Percentiles rank a stretch among this genome's conserved stretches.
Conservation (phyloP, 1,140 invertebrate species). For the Thaumetopoea pityocampa region DNA sequence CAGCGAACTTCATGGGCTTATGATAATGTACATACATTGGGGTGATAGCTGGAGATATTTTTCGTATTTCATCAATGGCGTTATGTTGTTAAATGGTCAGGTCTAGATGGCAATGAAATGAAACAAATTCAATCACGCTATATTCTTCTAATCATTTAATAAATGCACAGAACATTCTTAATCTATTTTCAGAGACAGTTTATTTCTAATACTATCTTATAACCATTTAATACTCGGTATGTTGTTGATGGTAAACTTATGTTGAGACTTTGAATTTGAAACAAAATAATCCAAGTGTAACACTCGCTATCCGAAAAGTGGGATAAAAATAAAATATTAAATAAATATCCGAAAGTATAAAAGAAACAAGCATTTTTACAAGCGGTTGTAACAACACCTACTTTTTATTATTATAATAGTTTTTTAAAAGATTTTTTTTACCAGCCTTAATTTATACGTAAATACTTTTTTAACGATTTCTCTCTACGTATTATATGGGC, state of each 20-base stretch:
- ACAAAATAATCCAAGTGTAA: not conserved
- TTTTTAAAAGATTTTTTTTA: slow-evolving; percentile 15
- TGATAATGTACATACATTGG: too few species aligned
- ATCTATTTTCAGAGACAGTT: slow-evolving; percentile 36
- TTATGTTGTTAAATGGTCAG: too few species aligned
- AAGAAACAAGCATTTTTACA: too few species aligned
- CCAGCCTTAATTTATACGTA: slow-evolving; percentile 8
- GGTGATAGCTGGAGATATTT: too few species aligned
- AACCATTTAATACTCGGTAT: slow-evolving; percentile 15
- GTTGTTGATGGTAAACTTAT: slow-evolving; percentile 63
- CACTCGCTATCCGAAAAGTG: too few species aligned
- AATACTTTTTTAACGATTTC: not conserved
- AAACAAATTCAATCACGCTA: slow-evolving; percentile 20
- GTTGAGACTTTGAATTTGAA: slow-evolving; percentile 17
- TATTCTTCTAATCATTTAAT: slow-evolving; percentile 38
- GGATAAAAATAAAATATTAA: too few species aligned
- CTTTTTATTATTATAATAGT: not conserved
- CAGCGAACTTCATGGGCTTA: too few species aligned
- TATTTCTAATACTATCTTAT: slow-evolving; percentile 27
- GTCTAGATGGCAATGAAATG: slow-evolving; percentile 15
- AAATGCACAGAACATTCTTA: slow-evolving; percentile 42
- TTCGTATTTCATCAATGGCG: not conserved
- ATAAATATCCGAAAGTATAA: too few species aligned
- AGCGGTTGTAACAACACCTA: slow-evolving; percentile 6
- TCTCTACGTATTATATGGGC: slow-evolving; percentile 3